Evolutionary conservation across 2,888 invertebrate genomes (phyloP).

Genomic region (Drosophila rubida): DNA sequence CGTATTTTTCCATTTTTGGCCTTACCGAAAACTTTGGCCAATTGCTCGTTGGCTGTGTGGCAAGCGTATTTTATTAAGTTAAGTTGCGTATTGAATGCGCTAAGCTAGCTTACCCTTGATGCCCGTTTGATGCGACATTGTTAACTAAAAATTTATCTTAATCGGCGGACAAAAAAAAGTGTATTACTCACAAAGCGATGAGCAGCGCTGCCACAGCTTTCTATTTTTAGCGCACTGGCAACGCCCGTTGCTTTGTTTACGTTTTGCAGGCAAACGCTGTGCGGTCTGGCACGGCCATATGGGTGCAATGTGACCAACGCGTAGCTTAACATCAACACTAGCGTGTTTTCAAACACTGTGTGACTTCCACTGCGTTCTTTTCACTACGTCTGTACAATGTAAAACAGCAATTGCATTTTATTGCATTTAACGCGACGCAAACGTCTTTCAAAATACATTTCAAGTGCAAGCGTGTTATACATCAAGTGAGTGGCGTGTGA

Average conservation of each 20-base stretch:
- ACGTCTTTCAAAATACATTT: constrained; percentile 45
- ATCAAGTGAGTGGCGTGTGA: constrained; percentile 61
- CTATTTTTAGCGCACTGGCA: constrained; percentile 22
- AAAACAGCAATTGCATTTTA: constrained; percentile 67
- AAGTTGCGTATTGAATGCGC: not conserved
- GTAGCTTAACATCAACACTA: not conserved
- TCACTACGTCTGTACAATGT: constrained; percentile 67
- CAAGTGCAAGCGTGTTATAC: constrained; percentile 58
- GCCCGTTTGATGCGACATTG: constrained; percentile 96
- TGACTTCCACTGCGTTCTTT: constrained; percentile 53
- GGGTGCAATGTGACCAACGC: constrained; percentile 26
- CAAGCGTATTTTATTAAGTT: not conserved
- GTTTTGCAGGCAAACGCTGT: constrained; percentile 33
- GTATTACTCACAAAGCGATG: constrained; percentile 67
- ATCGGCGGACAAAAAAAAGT: constrained; percentile 59
- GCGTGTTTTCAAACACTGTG: constrained; percentile 40
- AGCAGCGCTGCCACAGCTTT: constrained; percentile 39
- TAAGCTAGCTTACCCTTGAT: constrained; percentile 90
- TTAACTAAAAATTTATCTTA: constrained; percentile 33
- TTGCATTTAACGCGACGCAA: constrained; percentile 61
- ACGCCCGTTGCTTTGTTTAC: constrained; percentile 38
- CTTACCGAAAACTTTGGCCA: constrained; percentile 92
- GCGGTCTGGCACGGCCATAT: constrained; percentile 32
- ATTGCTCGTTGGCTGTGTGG: constrained; percentile 90
- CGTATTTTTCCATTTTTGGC: constrained; percentile 91